phyloP scores from a whole-genome alignment of 2,797 vertebrate genomes.

The Streptopelia turtur region DNA sequence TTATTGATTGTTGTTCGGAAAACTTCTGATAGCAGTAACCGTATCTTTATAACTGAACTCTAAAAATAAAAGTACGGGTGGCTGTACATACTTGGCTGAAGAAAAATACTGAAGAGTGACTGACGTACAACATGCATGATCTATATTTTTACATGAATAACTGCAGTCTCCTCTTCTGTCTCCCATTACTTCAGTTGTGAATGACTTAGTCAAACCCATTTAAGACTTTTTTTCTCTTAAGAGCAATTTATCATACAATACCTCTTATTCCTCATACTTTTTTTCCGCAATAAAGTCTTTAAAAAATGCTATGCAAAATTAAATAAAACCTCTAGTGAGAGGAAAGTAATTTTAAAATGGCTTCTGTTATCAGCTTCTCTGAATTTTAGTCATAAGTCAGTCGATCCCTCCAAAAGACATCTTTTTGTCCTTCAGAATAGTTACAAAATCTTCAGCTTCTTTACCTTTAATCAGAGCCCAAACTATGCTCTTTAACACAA shows the following conservation, averaged over 20 bases:
- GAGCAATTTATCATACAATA: not conserved
- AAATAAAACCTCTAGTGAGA: slow-evolving; percentile 14
- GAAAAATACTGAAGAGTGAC: slow-evolving; percentile 9
- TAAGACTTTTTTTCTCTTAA: not conserved
- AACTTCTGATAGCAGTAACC: not conserved
- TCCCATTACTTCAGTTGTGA: not conserved
- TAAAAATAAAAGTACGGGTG: slow-evolving; percentile 44
- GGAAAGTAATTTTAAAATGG: slow-evolving; percentile 75
- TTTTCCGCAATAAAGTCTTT: not conserved
- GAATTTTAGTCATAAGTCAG: slow-evolving; percentile 67
- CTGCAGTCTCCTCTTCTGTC: not conserved
- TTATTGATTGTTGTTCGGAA: not conserved
- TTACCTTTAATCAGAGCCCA: slow-evolving; percentile 53
- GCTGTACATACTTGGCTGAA: not conserved
- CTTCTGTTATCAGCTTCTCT: slow-evolving; percentile 65
- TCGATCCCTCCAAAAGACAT: not conserved
- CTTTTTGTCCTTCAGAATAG: slow-evolving; percentile 19
- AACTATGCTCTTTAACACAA: not conserved
- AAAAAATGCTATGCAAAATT: slow-evolving; percentile 35
- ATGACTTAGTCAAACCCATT: not conserved
- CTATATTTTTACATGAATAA: not conserved
- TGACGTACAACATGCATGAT: not conserved
- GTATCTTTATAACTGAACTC: not conserved
- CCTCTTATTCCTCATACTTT: not conserved
- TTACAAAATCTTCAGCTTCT: slow-evolving; percentile 41